Percentiles rank a stretch among this genome's conserved stretches.
Conservation (phyloP, 2,797 vertebrate genomes). For the Galagoides demidoff region DNA sequence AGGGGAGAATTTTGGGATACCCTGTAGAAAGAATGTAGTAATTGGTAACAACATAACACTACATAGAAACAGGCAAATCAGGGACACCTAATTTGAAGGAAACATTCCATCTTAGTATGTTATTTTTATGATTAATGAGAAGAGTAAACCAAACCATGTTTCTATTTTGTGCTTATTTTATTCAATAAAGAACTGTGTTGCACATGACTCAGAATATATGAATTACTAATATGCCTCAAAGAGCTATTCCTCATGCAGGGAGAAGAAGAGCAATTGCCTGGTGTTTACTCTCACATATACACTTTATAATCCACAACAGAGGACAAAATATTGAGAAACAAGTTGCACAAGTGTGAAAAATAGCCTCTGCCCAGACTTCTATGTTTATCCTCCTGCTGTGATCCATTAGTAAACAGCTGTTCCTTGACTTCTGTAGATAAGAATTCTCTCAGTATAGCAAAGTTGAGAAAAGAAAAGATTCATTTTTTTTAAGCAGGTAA, state of each 20-base stretch:
- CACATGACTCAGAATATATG: constrained; percentile 75
- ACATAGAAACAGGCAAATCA: constrained; percentile 51
- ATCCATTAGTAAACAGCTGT: constrained; percentile 66
- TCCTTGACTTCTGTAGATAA: constrained; percentile 67
- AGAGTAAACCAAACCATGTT: constrained; percentile 72
- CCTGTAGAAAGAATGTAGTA: neutral
- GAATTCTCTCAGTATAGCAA: constrained; percentile 37
- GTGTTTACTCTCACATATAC: constrained; percentile 70
- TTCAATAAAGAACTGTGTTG: constrained; percentile 73
- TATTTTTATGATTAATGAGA: constrained; percentile 82
- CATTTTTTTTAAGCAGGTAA: constrained; percentile 22
- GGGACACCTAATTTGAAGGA: constrained; percentile 76
- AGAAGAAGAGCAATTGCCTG: constrained; percentile 75
- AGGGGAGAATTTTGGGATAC: too few species aligned
- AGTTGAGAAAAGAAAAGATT: neutral
- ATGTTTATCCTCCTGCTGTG: constrained; percentile 69
- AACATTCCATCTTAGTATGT: constrained; percentile 75
- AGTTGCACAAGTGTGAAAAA: constrained; percentile 76
- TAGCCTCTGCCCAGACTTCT: constrained; percentile 53
- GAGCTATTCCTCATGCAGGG: constrained; percentile 64
- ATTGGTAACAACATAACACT: neutral
- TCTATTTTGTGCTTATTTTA: constrained; percentile 75
- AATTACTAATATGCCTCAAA: constrained; percentile 76
- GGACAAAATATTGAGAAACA: constrained; percentile 74
- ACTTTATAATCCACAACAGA: constrained; percentile 69